phyloP scores from a whole-genome alignment of 1,140 invertebrate genomes.

The Agraylea sexmaculata region DNA sequence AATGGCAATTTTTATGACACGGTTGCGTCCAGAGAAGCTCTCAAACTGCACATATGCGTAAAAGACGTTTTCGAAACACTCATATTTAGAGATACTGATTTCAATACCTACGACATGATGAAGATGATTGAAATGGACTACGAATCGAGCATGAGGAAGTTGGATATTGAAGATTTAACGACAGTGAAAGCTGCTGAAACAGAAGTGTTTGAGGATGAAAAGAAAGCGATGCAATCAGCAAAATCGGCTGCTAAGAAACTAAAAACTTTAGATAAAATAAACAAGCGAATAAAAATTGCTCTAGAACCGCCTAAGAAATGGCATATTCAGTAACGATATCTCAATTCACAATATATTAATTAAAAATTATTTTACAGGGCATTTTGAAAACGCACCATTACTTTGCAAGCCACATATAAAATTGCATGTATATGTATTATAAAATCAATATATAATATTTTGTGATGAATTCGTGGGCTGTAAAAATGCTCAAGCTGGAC shows the following conservation, averaged over 20 bases:
- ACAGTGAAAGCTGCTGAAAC: constrained; percentile 43
- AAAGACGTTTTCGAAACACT: constrained; percentile 53
- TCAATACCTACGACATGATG: constrained; percentile 44
- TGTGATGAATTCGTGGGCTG: no score
- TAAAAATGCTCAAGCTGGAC: no score
- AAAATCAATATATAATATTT: no score
- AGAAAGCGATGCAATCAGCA: constrained; percentile 43
- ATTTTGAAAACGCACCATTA: no score
- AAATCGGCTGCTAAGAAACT: constrained; percentile 47
- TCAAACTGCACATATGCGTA: constrained; percentile 47
- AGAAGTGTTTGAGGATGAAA: constrained; percentile 45
- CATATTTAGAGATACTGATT: constrained; percentile 42
- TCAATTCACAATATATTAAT: no score
- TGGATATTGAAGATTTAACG: constrained; percentile 46
- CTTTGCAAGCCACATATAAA: no score
- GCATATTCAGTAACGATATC: no score
- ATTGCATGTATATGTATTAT: no score
- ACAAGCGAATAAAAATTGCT: constrained; percentile 38
- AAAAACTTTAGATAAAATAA: constrained; percentile 39
- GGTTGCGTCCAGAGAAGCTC: constrained; percentile 42
- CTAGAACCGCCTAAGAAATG: constrained; percentile 40
- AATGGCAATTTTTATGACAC: constrained; percentile 35
- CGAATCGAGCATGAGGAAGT: constrained; percentile 41
- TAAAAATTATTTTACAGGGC: no score
- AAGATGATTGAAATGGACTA: constrained; percentile 48